Conservation (phyloP, 2,888 invertebrate species). For the Nemoura dubitans region DNA sequence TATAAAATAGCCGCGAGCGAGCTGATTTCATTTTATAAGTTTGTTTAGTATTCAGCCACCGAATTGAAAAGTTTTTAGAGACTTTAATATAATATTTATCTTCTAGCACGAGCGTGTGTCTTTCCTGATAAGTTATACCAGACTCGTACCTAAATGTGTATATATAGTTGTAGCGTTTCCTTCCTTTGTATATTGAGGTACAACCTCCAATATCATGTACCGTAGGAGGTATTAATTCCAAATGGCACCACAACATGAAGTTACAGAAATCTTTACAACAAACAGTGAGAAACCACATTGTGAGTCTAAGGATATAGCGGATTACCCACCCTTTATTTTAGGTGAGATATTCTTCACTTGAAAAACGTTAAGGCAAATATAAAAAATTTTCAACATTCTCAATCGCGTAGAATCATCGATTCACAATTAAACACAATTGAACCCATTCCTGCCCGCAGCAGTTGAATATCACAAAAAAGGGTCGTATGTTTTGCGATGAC, state of each 20-base stretch:
- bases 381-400: background rate
- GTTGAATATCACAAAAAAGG: background rate
- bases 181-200: background rate
- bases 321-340: too few relatives aligned
- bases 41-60: background rate
- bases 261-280: too few relatives aligned
- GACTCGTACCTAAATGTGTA: too few relatives aligned
- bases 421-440: background rate
- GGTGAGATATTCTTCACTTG: too few relatives aligned
- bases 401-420: background rate
- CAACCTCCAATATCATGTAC: too few relatives aligned
- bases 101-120: background rate
- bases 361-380: too few relatives aligned
- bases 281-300: too few relatives aligned
- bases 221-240: too few relatives aligned
- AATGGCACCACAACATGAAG: too few relatives aligned
- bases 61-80: background rate
- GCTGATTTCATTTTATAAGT: background rate
- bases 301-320: too few relatives aligned
- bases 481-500: background rate
- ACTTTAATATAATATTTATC: background rate
- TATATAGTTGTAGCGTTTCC: background rate
- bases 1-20: constrained; percentile 12
- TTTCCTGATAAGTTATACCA: background rate
- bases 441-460: background rate